A percentile compares a stretch with the other conserved stretches of the same genome.
Conservation (phyloP, 2,113 vertebrate genomes). For the Silurus glanis region DNA sequence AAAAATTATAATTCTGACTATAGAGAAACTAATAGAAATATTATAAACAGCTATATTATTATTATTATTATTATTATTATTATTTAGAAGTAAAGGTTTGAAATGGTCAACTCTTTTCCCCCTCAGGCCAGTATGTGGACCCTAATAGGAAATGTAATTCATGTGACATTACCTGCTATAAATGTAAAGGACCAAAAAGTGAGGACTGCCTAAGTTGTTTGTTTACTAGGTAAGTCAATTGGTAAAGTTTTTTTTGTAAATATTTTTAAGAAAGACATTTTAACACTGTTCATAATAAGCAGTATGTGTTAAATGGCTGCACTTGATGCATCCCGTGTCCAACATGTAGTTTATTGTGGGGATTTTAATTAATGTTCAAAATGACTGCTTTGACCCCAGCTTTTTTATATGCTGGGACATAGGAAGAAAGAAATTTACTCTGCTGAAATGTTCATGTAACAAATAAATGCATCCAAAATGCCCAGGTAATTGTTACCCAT, state of each 20-base stretch:
- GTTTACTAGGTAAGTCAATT: conserved; percentile 70
- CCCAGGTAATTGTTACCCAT: neutral
- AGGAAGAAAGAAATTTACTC: too few species aligned
- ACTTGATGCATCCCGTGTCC: neutral
- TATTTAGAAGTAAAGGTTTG: neutral
- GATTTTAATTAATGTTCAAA: neutral
- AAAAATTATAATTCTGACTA: neutral
- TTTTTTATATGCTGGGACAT: too few species aligned
- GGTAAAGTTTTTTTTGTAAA: neutral
- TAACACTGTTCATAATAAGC: neutral
- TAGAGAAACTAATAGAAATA: neutral
- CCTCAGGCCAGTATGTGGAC: conserved; percentile 78
- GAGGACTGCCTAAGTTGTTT: conserved; percentile 81
- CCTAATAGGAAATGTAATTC: conserved; percentile 67
- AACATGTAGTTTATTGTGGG: neutral
- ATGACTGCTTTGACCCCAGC: too few species aligned
- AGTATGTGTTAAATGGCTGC: neutral
- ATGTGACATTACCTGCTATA: conserved; percentile 80
- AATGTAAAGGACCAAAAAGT: conserved; percentile 77
- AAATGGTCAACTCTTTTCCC: conserved; percentile 47
- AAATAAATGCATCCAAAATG: neutral
- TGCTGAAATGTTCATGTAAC: too few species aligned
- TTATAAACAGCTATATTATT: neutral
- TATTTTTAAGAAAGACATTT: neutral
- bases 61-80: neutral